A percentile compares a stretch with the other conserved stretches of the same genome.
Conservation (phyloP, 2,113 vertebrate species). For the Alligator mississippiensis region DNA sequence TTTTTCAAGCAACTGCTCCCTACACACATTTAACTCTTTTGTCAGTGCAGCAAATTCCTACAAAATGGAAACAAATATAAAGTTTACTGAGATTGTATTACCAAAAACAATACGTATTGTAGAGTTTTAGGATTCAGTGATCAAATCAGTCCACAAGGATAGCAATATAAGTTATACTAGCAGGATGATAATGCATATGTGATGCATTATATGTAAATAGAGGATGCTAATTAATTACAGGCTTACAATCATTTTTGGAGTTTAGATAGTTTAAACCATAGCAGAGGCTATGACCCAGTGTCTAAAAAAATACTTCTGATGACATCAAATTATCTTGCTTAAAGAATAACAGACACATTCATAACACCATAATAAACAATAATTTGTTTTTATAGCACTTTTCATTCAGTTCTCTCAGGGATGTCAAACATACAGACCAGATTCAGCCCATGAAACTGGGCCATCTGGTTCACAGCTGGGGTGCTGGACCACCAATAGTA, state of each 20-base stretch:
- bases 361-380: background rate
- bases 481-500: no score
- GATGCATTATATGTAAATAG: background rate
- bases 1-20: slow-evolving; percentile 97
- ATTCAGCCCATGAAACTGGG: no score
- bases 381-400: background rate
- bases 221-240: background rate
- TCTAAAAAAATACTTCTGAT: no score
- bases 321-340: no score
- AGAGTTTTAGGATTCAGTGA: background rate
- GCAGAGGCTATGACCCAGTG: no score
- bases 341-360: no score
- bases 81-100: background rate
- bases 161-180: background rate
- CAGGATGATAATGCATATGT: background rate
- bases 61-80: slow-evolving; percentile 24
- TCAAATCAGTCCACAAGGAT: background rate
- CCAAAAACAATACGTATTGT: background rate
- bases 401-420: background rate
- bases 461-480: no score
- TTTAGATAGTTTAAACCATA: no score
- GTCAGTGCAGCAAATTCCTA: slow-evolving; percentile 98
- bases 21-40: slow-evolving; percentile 96
- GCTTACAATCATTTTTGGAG: no score
- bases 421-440: no score